A percentile compares a stretch with the other conserved stretches of the same genome.
These are phyloP conservation scores for Caiman crocodilus DNA, from an alignment of 2,797 vertebrate species.

Conservation along the genomic window DNA sequence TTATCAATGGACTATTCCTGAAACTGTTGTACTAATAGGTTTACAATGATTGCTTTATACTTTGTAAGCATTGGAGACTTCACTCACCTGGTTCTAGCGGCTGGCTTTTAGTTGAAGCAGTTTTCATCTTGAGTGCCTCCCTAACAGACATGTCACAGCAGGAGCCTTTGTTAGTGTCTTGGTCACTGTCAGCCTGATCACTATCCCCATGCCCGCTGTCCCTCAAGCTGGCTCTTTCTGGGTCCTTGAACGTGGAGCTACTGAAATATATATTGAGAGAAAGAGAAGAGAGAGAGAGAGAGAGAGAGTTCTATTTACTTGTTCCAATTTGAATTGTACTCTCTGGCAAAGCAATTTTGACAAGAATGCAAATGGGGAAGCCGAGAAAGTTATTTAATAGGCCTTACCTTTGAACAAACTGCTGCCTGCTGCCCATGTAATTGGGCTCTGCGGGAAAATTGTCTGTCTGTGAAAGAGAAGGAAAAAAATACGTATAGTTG, in stretches of 20 bases:
- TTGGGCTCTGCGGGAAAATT: constrained; percentile 99
- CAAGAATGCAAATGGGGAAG: constrained; percentile 84
- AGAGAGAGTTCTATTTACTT: constrained; percentile 81
- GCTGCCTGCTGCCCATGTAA: constrained; percentile 99
- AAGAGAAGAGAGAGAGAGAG: neutral
- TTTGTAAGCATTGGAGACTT: constrained; percentile 65
- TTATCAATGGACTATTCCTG: constrained; percentile 82
- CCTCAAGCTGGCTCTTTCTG: constrained; percentile 97
- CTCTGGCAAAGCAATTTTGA: constrained; percentile 84
- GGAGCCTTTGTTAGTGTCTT: constrained; percentile 99
- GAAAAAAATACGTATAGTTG: constrained; percentile 89
- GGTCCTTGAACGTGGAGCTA: constrained; percentile 99
- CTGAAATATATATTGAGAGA: constrained; percentile 83
- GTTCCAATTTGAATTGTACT: constrained; percentile 79
- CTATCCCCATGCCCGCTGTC: constrained; percentile 99
- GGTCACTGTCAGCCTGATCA: constrained; percentile 99
- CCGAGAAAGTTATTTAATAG: constrained; percentile 89
- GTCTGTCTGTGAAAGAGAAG: constrained; percentile 97
- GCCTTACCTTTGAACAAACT: constrained; percentile 99
- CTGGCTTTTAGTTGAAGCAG: constrained; percentile 93
- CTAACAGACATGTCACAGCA: constrained; percentile 99
- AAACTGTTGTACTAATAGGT: constrained; percentile 68
- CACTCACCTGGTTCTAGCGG: constrained; percentile 97
- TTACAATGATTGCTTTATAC: constrained; percentile 40
- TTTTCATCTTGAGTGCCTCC: constrained; percentile 99